Conservation (phyloP, 2,797 vertebrate species). For the Microhierax caerulescens region DNA sequence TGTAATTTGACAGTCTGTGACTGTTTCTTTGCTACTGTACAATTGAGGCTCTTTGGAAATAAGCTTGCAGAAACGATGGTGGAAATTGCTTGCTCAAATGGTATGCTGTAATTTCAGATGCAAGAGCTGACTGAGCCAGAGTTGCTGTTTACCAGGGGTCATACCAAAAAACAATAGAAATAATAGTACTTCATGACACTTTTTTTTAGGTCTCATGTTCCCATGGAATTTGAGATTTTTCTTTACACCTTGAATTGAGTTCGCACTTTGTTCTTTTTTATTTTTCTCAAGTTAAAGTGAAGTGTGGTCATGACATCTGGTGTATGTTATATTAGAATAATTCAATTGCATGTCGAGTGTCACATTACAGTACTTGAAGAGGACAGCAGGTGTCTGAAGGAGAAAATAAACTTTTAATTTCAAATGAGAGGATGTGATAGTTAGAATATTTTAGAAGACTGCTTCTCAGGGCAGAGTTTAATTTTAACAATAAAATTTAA, state of each 20-base stretch:
- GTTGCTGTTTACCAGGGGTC: slow-evolving; percentile 25
- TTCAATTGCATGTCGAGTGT: slow-evolving; percentile 46
- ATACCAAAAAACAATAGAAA: slow-evolving; percentile 38
- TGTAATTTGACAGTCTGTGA: slow-evolving; percentile 51
- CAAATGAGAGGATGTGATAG: slow-evolving; percentile 43
- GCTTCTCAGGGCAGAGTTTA: slow-evolving; percentile 12
- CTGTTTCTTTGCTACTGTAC: slow-evolving; percentile 31
- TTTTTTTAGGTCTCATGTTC: slow-evolving; percentile 7
- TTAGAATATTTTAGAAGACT: slow-evolving; percentile 49
- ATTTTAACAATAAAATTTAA: slow-evolving; percentile 45
- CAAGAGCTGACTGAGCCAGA: slow-evolving; percentile 1
- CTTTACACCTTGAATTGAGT: slow-evolving; percentile 60
- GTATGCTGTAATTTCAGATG: slow-evolving; percentile 53
- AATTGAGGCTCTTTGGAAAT: slow-evolving; percentile 24
- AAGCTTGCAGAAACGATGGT: not conserved
- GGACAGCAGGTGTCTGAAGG: slow-evolving; percentile 68
- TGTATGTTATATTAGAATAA: slow-evolving; percentile 67
- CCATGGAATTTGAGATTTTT: slow-evolving; percentile 36
- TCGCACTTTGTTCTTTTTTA: slow-evolving; percentile 61
- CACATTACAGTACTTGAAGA: slow-evolving; percentile 61
- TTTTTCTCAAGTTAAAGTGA: slow-evolving; percentile 64
- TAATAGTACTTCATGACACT: slow-evolving; percentile 18
- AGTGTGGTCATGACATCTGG: slow-evolving; percentile 68
- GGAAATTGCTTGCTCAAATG: slow-evolving; percentile 18
- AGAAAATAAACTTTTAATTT: slow-evolving; percentile 74